These are phyloP conservation scores for Anneissia japonica DNA, from an alignment of 35 echinoderm and acorn worm species.

Conservation along the genomic window DNA sequence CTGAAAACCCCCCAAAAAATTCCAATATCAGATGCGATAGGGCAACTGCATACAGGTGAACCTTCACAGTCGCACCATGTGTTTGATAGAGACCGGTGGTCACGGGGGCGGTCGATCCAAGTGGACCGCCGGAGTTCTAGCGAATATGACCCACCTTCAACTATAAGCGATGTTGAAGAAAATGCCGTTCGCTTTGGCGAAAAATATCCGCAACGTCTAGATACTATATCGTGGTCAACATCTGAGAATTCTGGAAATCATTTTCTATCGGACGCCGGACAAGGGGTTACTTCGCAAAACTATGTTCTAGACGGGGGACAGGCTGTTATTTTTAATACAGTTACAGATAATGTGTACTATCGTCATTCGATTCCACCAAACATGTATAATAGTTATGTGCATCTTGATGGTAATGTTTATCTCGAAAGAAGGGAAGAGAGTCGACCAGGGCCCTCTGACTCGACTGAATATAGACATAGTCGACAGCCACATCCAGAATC, in stretches of 20 bases:
- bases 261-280: neutral
- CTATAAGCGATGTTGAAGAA: neutral
- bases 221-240: neutral
- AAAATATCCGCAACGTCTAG: neutral
- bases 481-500: too few relatives aligned
- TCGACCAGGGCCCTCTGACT: too few relatives aligned
- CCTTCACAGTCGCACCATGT: neutral
- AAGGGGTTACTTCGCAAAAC: neutral
- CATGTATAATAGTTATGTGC: too few relatives aligned
- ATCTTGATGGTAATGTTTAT: neutral
- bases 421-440: too few relatives aligned
- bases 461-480: too few relatives aligned
- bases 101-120: neutral
- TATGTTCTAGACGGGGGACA: too few relatives aligned
- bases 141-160: neutral
- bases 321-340: too few relatives aligned
- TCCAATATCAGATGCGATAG: neutral
- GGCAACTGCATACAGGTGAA: neutral
- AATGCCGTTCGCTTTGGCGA: neutral
- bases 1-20: neutral
- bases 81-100: neutral
- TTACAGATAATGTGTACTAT: neutral
- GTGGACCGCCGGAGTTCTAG: neutral
- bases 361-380: too few relatives aligned
- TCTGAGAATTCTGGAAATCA: neutral